Evolutionary conservation across 2,888 invertebrate species (phyloP).

Genomic region (Loripinus fragilis): DNA sequence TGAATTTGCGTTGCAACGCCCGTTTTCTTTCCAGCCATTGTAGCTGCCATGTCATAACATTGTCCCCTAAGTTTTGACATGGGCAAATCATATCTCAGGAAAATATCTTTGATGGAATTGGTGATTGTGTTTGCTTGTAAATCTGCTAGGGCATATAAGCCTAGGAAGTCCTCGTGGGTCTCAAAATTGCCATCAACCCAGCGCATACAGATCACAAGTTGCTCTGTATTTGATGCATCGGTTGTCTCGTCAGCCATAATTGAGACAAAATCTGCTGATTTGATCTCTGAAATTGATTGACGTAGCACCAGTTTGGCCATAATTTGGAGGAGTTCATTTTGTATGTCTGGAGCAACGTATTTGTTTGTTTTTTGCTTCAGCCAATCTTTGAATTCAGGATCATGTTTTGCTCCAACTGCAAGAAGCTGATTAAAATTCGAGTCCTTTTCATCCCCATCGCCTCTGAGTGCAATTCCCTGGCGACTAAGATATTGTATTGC

Average conservation of each 20-base stretch:
- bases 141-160: conserved; percentile 43
- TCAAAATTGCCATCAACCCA: conserved; percentile 50
- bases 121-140: conserved; percentile 44
- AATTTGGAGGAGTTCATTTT: conserved; percentile 59
- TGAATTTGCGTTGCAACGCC: conserved; percentile 51
- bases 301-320: conserved; percentile 51
- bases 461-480: neutral
- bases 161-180: conserved; percentile 62
- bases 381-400: conserved; percentile 40
- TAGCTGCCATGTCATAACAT: conserved; percentile 58
- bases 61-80: conserved; percentile 56
- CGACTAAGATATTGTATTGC: neutral
- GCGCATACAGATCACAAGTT: conserved; percentile 57
- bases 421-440: conserved; percentile 55
- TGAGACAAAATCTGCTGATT: conserved; percentile 34
- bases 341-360: conserved; percentile 59
- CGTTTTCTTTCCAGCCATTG: conserved; percentile 51
- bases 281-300: conserved; percentile 34
- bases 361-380: conserved; percentile 51
- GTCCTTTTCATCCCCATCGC: neutral
- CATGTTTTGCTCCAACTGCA: conserved; percentile 38
- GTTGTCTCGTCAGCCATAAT: conserved; percentile 62
- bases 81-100: conserved; percentile 48
- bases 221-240: conserved; percentile 61
- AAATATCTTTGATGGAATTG: conserved; percentile 45